A percentile compares a stretch with the other conserved stretches of the same genome.
phyloP scores from a whole-genome alignment of 2,888 invertebrate genomes.

The Mesoligia furuncula region DNA sequence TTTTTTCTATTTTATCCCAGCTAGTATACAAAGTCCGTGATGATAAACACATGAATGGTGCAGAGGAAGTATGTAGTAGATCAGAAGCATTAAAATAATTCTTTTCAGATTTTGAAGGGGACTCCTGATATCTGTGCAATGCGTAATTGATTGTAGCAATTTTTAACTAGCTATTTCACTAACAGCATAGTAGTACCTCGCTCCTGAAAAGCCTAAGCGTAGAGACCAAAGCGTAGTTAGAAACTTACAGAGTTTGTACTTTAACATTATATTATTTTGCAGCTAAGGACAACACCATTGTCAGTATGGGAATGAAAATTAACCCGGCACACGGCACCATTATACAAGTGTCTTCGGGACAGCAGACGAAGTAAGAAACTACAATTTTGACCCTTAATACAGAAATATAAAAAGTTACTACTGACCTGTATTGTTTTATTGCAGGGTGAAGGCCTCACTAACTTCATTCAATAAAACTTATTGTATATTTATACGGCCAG shows the following conservation, averaged over 20 bases:
- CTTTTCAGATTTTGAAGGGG: constrained; percentile 38
- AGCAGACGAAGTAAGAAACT: constrained; percentile 84
- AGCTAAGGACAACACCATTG: constrained; percentile 87
- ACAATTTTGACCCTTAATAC: background rate
- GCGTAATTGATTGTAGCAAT: constrained; percentile 4
- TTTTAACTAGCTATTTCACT: background rate
- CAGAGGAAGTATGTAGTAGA: background rate
- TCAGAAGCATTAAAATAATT: constrained; percentile 7
- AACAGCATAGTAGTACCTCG: background rate
- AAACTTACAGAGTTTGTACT: constrained; percentile 7
- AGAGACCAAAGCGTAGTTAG: constrained; percentile 23
- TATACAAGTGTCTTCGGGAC: constrained; percentile 87
- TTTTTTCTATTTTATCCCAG: background rate
- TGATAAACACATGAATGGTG: background rate
- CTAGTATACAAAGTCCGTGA: background rate
- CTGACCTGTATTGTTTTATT: background rate
- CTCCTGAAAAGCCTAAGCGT: constrained; percentile 19
- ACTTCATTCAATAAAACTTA: background rate
- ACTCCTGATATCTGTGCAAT: background rate
- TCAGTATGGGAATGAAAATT: constrained; percentile 89
- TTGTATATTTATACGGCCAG: background rate
- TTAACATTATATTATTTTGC: constrained; percentile 54
- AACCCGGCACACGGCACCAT: constrained; percentile 88
- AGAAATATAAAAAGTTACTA: too few relatives aligned
- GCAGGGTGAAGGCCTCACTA: background rate